phyloP scores from a whole-genome alignment of 2,113 vertebrate genomes.

The Coregonus clupeaformis region DNA sequence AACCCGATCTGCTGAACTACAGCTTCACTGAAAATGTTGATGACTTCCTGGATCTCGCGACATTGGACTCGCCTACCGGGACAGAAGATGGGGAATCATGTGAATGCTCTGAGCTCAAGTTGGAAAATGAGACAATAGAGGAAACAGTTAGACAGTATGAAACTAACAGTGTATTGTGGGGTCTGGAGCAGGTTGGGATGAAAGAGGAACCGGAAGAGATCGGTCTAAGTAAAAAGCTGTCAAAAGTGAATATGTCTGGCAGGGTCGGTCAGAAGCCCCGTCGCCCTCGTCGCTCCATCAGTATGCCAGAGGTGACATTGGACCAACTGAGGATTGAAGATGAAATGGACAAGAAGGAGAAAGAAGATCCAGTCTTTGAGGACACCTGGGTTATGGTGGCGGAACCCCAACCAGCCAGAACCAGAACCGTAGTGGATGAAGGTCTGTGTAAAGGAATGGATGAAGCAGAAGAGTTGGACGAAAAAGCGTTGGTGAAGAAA shows the following conservation, averaged over 20 bases:
- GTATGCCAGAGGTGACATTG: slow-evolving; percentile 45
- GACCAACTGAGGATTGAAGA: slow-evolving; percentile 13
- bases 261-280: slow-evolving; percentile 23
- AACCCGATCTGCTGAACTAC: slow-evolving; percentile 49
- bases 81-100: neutral
- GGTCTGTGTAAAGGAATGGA: too few relatives aligned
- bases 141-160: neutral
- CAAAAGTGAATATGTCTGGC: neutral
- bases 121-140: neutral
- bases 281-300: slow-evolving; percentile 49
- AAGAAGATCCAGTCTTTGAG: neutral
- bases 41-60: neutral
- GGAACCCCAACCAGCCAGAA: too few relatives aligned
- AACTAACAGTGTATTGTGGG: neutral
- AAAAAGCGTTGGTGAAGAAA: slow-evolving; percentile 10
- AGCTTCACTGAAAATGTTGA: slow-evolving; percentile 36
- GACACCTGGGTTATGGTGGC: neutral
- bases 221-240: neutral
- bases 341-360: neutral
- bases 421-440: too few relatives aligned
- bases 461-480: too few relatives aligned
- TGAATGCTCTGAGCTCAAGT: neutral
- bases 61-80: neutral
- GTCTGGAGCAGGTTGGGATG: neutral
- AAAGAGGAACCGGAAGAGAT: neutral